phyloP scores from a whole-genome alignment of 2,113 vertebrate genomes.

The Erpornis zantholeuca region DNA sequence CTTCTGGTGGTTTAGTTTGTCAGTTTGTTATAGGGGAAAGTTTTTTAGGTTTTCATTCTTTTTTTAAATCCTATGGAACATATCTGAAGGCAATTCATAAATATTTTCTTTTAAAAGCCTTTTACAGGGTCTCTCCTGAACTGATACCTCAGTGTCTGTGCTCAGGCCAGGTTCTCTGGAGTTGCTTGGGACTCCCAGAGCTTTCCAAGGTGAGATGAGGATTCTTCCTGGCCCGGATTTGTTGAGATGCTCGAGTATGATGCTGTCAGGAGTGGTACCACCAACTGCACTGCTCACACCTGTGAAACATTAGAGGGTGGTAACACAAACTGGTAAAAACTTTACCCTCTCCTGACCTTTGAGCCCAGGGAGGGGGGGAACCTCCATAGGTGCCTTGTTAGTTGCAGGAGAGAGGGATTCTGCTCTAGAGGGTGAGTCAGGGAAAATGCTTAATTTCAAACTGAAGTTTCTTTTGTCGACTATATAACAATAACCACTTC shows the following conservation, averaged over 20 bases:
- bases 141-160: background rate
- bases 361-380: background rate
- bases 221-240: background rate
- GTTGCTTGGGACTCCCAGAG: background rate
- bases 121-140: background rate
- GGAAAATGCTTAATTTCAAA: background rate
- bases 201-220: background rate
- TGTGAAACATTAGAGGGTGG: background rate
- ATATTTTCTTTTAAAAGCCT: background rate
- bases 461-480: background rate
- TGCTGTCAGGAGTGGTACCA: background rate
- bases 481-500: background rate
- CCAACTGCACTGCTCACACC: background rate
- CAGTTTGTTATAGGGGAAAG: rapidly evolving
- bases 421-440: background rate
- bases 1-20: background rate
- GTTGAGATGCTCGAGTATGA: background rate
- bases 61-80: background rate
- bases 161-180: background rate
- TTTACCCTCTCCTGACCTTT: background rate
- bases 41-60: background rate
- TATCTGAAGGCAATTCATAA: background rate
- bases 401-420: background rate
- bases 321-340: background rate
- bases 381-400: background rate